Percentiles rank a stretch among this genome's conserved stretches.
Evolutionary conservation across 2,113 vertebrate species (phyloP).

Genomic region (Benitochromis conjunctus): DNA sequence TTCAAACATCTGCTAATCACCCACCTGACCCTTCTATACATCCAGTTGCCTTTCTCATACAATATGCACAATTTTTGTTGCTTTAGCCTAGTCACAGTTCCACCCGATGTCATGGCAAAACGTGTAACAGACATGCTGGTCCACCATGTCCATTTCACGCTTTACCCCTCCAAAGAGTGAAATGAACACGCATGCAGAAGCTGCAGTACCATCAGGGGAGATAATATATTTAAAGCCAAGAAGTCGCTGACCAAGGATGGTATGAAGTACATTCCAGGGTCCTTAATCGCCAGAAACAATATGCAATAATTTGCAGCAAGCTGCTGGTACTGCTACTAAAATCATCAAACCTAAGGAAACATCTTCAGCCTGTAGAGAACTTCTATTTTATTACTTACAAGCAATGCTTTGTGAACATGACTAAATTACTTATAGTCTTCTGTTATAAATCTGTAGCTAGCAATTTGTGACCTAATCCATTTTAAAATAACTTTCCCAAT

Average conservation of each 20-base stretch:
- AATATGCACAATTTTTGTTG: not conserved
- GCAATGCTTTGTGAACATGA: not conserved
- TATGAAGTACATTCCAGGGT: not conserved
- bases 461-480: not conserved
- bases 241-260: not conserved
- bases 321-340: not conserved
- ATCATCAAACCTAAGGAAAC: not conserved
- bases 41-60: not conserved
- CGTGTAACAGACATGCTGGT: not conserved
- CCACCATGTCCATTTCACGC: not conserved
- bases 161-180: not conserved
- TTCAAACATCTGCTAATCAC: not conserved
- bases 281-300: not conserved
- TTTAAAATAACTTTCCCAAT: not conserved
- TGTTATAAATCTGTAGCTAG: not conserved
- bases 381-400: not conserved
- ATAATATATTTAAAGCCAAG: not conserved
- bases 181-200: not conserved
- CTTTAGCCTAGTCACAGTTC: not conserved
- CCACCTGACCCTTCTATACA: not conserved
- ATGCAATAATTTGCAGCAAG: not conserved
- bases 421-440: not conserved
- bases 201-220: not conserved
- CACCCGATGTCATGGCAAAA: not conserved
- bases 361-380: not conserved